These are phyloP conservation scores for Gymnothorax reevesii DNA, from an alignment of 2,797 vertebrate genomes.

Conservation along the genomic window DNA sequence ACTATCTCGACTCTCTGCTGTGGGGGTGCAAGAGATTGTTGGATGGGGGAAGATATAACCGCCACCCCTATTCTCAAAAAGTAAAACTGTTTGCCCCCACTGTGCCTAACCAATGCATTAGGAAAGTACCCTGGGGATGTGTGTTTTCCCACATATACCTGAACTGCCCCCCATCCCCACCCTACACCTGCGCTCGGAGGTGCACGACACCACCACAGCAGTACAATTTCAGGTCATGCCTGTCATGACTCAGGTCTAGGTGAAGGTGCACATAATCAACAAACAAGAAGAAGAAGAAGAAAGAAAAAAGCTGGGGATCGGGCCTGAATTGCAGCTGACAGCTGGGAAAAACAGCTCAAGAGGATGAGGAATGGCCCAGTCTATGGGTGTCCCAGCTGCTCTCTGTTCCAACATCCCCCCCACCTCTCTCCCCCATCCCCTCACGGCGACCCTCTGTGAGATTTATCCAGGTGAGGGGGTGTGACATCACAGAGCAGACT, in stretches of 20 bases:
- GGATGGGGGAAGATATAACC: no score
- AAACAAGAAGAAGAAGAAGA: constrained; percentile 31
- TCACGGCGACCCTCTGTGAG: constrained; percentile 13
- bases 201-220: constrained; percentile 26
- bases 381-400: constrained; percentile 32
- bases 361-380: constrained; percentile 48
- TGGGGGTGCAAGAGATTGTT: no score
- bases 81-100: no score
- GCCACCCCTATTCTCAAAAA: no score
- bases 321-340: constrained; percentile 29
- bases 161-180: no score
- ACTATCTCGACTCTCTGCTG: no score
- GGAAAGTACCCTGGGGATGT: no score
- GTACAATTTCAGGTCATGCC: constrained; percentile 48
- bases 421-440: no score
- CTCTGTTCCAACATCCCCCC: constrained; percentile 31
- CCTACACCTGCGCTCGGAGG: not conserved
- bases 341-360: constrained; percentile 40
- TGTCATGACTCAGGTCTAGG: constrained; percentile 33
- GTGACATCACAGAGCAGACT: not conserved
- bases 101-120: no score
- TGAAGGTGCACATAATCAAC: constrained; percentile 8
- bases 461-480: constrained; percentile 33
- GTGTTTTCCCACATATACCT: no score
- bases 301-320: not conserved